These are phyloP conservation scores for Rutilus rutilus DNA, from an alignment of 2,113 vertebrate species.

Conservation along the genomic window DNA sequence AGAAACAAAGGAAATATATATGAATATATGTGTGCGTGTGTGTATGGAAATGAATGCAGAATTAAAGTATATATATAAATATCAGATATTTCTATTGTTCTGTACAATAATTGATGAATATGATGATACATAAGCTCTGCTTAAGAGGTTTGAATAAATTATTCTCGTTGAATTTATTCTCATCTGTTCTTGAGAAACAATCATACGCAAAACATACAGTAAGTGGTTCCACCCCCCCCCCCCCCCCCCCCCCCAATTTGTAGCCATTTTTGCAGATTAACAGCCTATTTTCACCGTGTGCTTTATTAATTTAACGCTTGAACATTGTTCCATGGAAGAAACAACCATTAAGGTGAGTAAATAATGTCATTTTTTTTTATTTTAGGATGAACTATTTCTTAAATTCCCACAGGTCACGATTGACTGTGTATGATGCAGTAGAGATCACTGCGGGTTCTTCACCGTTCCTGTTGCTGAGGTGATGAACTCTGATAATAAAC, in stretches of 20 bases:
- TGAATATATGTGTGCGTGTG: constrained; percentile 61
- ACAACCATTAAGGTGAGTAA: background rate
- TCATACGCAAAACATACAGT: background rate
- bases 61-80: constrained; percentile 71
- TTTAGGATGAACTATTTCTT: background rate
- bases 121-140: constrained; percentile 72
- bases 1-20: constrained; percentile 63
- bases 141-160: constrained; percentile 80
- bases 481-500: constrained; percentile 27
- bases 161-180: constrained; percentile 54
- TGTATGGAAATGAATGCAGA: constrained; percentile 75
- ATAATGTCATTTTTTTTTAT: background rate
- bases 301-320: background rate
- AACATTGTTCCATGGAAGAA: background rate
- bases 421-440: background rate
- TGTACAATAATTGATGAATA: constrained; percentile 72
- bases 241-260: too few relatives aligned
- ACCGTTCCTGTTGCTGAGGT: background rate
- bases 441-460: background rate
- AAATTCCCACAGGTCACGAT: background rate
- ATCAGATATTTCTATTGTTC: constrained; percentile 70
- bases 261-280: background rate
- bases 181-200: background rate
- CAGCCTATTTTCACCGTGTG: background rate
- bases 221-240: background rate